These are phyloP conservation scores for Listronotus oregonensis DNA, from an alignment of 1,140 invertebrate species.

Conservation along the genomic window DNA sequence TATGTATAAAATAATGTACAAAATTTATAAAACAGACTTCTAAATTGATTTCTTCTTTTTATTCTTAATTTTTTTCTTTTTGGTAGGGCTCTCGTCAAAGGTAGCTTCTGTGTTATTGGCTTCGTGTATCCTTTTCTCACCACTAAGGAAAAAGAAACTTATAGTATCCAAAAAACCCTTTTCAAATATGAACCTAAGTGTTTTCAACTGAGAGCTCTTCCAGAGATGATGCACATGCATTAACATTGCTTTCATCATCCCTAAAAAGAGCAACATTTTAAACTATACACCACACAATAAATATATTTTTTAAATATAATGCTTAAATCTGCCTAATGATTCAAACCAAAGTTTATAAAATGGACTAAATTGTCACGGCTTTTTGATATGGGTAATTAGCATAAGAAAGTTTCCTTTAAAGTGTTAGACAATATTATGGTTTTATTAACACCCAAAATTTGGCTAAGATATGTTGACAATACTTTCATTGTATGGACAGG, in stretches of 20 bases:
- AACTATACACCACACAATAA: no score
- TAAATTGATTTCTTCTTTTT: slow-evolving; percentile 20
- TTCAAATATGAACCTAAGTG: not conserved
- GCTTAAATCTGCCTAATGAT: no score
- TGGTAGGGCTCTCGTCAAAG: slow-evolving; percentile 16
- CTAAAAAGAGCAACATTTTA: slow-evolving; percentile 20
- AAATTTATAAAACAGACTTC: not conserved
- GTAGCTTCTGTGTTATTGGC: slow-evolving; percentile 11
- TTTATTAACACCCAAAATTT: no score
- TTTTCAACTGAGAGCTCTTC: not conserved
- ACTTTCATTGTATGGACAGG: no score
- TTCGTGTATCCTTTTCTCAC: slow-evolving; percentile 34
- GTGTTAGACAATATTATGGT: no score
- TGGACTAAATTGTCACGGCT: no score
- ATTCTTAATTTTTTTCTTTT: slow-evolving; percentile 33
- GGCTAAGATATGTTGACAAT: no score
- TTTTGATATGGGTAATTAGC: not conserved
- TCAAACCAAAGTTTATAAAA: no score
- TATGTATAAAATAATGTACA: not conserved
- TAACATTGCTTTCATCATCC: slow-evolving; percentile 14
- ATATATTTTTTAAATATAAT: no score
- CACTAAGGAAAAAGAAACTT: slow-evolving; percentile 27
- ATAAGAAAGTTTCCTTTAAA: slow-evolving; percentile 3
- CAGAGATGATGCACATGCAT: slow-evolving; percentile 17
- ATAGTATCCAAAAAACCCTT: not conserved